Evolutionary conservation across 1,140 invertebrate species (phyloP).

Genomic region (Lordiphosa mommai): DNA sequence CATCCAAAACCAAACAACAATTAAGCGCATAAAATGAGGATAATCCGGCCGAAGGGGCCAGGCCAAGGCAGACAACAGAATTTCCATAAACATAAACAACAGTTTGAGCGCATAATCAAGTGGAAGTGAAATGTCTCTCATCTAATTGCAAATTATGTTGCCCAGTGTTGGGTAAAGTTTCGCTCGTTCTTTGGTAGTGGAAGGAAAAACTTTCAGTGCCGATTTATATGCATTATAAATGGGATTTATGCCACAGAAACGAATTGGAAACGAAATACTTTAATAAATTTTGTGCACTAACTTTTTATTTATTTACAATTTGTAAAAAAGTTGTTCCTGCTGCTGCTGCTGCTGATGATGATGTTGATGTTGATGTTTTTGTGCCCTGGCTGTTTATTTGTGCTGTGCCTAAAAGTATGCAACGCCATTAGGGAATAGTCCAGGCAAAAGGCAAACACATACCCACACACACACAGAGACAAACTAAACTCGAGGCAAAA

Average conservation of each 20-base stretch:
- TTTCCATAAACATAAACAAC: constrained; percentile 72
- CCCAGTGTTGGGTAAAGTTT: constrained; percentile 29
- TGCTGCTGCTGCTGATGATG: too few relatives aligned
- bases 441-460: neutral
- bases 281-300: constrained; percentile 14
- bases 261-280: neutral
- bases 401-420: constrained; percentile 11
- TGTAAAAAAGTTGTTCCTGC: constrained; percentile 28
- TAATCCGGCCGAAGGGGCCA: constrained; percentile 31
- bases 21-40: constrained; percentile 64
- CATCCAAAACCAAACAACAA: constrained; percentile 57
- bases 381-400: constrained; percentile 19
- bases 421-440: neutral
- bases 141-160: constrained; percentile 64
- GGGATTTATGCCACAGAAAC: constrained; percentile 3
- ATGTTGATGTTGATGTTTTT: constrained; percentile 14
- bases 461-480: constrained; percentile 13
- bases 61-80: constrained; percentile 28
- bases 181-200: constrained; percentile 1
- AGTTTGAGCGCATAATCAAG: constrained; percentile 62
- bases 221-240: constrained; percentile 36
- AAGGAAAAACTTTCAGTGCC: constrained; percentile 1
- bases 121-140: constrained; percentile 16
- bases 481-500: constrained; percentile 42
- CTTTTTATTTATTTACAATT: constrained; percentile 55